These are phyloP conservation scores for Heterodera schachtii DNA, from an alignment of 1,140 invertebrate genomes.

Conservation along the genomic window DNA sequence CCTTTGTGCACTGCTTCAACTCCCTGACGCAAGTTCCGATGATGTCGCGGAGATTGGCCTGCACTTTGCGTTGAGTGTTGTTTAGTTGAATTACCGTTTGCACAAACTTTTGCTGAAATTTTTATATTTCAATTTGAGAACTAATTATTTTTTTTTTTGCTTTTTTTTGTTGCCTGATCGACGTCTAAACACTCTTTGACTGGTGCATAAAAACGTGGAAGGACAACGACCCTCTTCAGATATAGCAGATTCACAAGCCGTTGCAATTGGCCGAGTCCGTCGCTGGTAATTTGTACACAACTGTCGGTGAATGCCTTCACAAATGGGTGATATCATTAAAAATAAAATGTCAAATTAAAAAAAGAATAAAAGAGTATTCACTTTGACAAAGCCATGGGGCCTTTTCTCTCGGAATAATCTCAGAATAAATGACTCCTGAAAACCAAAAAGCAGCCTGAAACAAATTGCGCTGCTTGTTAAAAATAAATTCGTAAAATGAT, in stretches of 20 bases:
- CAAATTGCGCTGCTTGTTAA: no score
- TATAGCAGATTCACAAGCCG: slow-evolving; percentile 55
- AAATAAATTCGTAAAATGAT: background rate
- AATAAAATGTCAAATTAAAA: no score
- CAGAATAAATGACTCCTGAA: slow-evolving; percentile 65
- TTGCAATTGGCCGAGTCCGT: slow-evolving; percentile 58
- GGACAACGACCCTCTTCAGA: slow-evolving; percentile 45
- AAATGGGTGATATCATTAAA: background rate
- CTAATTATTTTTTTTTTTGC: background rate
- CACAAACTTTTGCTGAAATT: slow-evolving; percentile 53
- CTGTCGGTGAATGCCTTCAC: slow-evolving; percentile 58
- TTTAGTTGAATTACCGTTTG: slow-evolving; percentile 52
- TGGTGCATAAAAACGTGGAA: slow-evolving; percentile 51
- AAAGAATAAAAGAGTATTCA: no score
- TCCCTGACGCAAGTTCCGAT: slow-evolving; percentile 58
- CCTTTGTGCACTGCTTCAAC: slow-evolving; percentile 53
- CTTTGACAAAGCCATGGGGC: slow-evolving; percentile 57
- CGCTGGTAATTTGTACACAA: slow-evolving; percentile 42
- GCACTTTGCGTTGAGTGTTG: slow-evolving; percentile 43
- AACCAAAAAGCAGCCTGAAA: slow-evolving; percentile 46
- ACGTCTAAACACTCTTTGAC: slow-evolving; percentile 53
- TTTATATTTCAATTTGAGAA: background rate
- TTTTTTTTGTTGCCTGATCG: slow-evolving; percentile 18
- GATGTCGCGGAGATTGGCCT: slow-evolving; percentile 52
- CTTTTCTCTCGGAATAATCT: slow-evolving; percentile 65